Base-by-base conservation (phyloP, 2,888 invertebrate genomes). In the Tachina grossa region DNA sequence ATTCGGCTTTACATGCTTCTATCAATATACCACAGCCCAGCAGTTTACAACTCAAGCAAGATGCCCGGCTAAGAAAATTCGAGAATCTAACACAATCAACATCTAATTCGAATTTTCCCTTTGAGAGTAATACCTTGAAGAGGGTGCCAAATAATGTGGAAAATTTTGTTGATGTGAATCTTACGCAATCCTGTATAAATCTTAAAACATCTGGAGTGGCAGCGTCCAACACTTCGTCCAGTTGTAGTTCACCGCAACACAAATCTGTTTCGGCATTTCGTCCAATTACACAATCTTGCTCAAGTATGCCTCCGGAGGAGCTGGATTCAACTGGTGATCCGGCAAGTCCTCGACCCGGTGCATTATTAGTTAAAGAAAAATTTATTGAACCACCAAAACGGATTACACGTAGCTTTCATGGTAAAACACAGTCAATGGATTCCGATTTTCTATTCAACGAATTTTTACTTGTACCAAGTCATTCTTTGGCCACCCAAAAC, bases 331-430 rank as follows among this genome's bases (percentile, higher is more conserved):
- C 74, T 3, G 59, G 72, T 85, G 88, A 83, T 75, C 87, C 79
- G 78, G 72, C 78, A 2, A 72, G 87, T 14, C 89, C 89, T 1
- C 90, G 89, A 74, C 92, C 93, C 0, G 94, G 93, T 1, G 91
- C 93, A 5, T 91, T 94, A 31, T 89, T 93, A 41, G 92, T 94
- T 1, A 94, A 93, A 89, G 94, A 94, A 89, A 91, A 91, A 76
- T 94, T 92, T 87, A 94, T 94, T 47, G 94, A 94, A 88, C 93
- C 93, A 4, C 93, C 93, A 1, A 93, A 93, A 83, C 92, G 93
- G 41, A 91, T 94, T 69, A 92, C 94, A 1, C 93, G 92, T 85
- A 94, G 89, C 78, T 92, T 92, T 86, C 91, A 91, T 47, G 90
- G 88, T 57, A 92, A 92, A 83, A 92, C 92, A 0, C 91, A 92